Base-by-base conservation (phyloP, 2,113 vertebrate genomes). In the Sinocyclocheilus anshuiensis region DNA sequence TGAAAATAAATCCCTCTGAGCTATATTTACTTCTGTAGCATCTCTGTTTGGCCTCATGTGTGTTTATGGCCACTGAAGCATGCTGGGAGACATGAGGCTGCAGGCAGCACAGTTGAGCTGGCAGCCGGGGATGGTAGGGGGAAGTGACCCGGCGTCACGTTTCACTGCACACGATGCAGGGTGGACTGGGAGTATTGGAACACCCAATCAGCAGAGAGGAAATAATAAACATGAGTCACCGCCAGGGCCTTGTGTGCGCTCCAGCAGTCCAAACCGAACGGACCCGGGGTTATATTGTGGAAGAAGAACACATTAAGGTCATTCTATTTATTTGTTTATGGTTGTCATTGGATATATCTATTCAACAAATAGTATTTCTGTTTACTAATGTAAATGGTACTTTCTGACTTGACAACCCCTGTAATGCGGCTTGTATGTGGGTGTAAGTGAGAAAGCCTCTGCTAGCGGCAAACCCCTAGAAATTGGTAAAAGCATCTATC, bases 1-100 rank as follows among this genome's bases (percentile, higher is more conserved):
- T 55, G 26, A 22, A 33, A 77, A 80, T 42, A 67, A 50, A 50
- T 53, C 63, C 16, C 29, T 16, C 7, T 36, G 11, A 42, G 82
- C 11, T 63, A 1, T 75, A 63, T 81, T 77, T 84, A 79, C 53
- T 42, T 36, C 63, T 84, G 36, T 63, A 78, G 74, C 81, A 71
- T 87, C 48, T 87, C 71, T 7, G 53, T 53, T 39, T 12, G 24
- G 84, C 79, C 80, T 77, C 87, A 89, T 90, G 89, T 89, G 59
- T 85, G 24, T 55, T 22, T 59, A 74, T 91, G 88, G 90, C 87
- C 87, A 90, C 83, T 85, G 42, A 42, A 81, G 87, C 77, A 86
- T 89, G 88, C 80, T 81, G 24, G 86, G 89, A 92, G 89, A 88
- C 48, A 55, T 81, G 88, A 79, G 85, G 10, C 63, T 81, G 48